Conservation (phyloP, 2,113 vertebrate species). For the Cephalopterus ornatus region DNA sequence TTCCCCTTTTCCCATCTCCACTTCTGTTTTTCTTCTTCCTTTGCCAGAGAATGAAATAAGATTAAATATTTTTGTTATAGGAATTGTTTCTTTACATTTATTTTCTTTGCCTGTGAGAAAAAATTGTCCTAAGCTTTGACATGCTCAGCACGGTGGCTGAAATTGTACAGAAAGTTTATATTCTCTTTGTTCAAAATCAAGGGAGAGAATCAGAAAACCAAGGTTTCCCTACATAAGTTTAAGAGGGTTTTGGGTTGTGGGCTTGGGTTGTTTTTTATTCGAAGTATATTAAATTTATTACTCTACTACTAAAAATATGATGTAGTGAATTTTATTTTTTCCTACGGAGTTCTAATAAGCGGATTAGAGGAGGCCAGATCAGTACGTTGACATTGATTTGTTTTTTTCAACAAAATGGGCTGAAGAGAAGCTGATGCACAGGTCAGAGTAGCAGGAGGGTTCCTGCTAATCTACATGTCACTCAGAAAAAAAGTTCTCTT, state of each 20-base stretch:
- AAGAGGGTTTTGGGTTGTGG: not conserved
- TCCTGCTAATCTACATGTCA: not conserved
- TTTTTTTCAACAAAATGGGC: not conserved
- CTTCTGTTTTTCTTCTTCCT: not conserved
- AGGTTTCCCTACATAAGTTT: not conserved
- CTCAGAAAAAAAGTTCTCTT: not conserved
- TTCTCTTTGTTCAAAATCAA: not conserved
- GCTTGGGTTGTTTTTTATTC: rapidly evolving
- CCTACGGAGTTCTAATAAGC: not conserved
- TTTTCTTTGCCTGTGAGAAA: not conserved
- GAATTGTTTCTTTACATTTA: not conserved
- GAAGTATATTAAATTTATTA: not conserved
- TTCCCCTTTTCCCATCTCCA: not conserved
- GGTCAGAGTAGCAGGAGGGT: not conserved
- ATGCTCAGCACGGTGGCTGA: not conserved
- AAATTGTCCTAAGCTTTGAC: not conserved
- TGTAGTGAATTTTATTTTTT: not conserved
- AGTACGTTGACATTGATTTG: not conserved
- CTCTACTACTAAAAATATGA: not conserved
- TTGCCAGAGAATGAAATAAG: not conserved
- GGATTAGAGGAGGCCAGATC: not conserved
- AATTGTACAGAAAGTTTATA: not conserved
- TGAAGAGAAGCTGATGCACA: not conserved
- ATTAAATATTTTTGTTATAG: not conserved
- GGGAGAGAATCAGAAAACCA: not conserved